These are phyloP conservation scores for Steinernema feltiae DNA, from an alignment of 1,140 invertebrate species.

Conservation along the genomic window DNA sequence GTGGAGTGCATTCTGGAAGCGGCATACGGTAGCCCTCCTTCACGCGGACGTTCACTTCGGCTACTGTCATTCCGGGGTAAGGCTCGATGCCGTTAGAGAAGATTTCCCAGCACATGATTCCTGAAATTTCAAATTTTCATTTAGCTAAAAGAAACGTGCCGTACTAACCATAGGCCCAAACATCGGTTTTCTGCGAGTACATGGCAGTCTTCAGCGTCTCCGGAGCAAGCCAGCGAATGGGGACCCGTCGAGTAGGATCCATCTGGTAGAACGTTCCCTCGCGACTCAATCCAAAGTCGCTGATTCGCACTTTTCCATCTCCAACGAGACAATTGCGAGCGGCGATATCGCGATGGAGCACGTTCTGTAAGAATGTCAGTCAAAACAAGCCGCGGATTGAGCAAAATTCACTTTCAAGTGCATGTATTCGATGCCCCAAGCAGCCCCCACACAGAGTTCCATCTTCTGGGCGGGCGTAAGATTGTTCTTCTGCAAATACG, in stretches of 20 bases:
- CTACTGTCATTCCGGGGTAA: slow-evolving; percentile 22
- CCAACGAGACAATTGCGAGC: slow-evolving; percentile 69
- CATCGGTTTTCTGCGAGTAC: slow-evolving; percentile 12
- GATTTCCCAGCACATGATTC: slow-evolving; percentile 21
- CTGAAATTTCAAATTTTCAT: not conserved
- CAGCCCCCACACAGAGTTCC: not conserved
- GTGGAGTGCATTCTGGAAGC: not conserved
- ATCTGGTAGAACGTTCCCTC: slow-evolving; percentile 10
- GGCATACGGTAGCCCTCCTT: slow-evolving; percentile 19
- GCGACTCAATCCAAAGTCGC: slow-evolving; percentile 24
- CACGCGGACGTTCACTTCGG: not conserved
- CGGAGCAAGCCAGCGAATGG: slow-evolving; percentile 18
- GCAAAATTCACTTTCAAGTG: not conserved
- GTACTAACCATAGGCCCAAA: slow-evolving; percentile 21
- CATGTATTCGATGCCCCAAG: not conserved
- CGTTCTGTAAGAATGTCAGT: slow-evolving; percentile 70
- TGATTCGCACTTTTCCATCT: slow-evolving; percentile 18
- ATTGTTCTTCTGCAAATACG: slow-evolving; percentile 9
- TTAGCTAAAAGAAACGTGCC: not conserved
- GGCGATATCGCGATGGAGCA: slow-evolving; percentile 91
- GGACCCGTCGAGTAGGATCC: slow-evolving; percentile 11
- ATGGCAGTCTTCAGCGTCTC: not conserved
- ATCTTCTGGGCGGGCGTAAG: not conserved
- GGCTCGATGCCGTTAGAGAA: slow-evolving; percentile 23
- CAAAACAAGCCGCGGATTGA: not conserved